Evolutionary conservation across 2,797 vertebrate genomes (phyloP).

Genomic region (Poecilia picta): DNA sequence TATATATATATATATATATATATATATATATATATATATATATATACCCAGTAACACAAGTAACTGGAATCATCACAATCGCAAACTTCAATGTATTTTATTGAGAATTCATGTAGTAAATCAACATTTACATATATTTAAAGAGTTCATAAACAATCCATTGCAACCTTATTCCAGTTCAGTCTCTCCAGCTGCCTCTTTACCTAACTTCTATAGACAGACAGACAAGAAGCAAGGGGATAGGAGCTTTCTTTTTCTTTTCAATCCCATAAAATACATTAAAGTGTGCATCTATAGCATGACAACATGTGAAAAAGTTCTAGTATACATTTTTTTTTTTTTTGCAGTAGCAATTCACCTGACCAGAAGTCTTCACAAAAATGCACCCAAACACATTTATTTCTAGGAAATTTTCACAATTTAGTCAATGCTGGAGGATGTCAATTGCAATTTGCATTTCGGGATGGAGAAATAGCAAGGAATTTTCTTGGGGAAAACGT

Average conservation of each 20-base stretch:
- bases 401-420: not conserved
- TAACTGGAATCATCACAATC: not conserved
- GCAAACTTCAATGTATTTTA: not conserved
- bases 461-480: slow-evolving; percentile 39
- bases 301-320: not conserved
- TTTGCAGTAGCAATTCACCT: not conserved
- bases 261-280: not conserved
- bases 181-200: not conserved
- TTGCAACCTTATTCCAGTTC: not conserved
- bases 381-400: not conserved
- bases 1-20: too few species aligned
- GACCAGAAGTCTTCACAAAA: not conserved
- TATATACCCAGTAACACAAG: too few species aligned
- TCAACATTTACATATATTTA: not conserved
- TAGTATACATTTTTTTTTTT: not conserved
- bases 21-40: too few species aligned
- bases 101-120: not conserved
- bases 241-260: not conserved
- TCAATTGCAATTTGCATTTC: not conserved
- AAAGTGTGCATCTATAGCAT: not conserved
- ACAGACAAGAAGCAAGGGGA: not conserved
- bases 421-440: slow-evolving; percentile 25
- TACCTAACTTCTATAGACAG: not conserved
- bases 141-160: not conserved
- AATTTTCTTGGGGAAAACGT: slow-evolving; percentile 52